These are phyloP conservation scores for Ailuropoda melanoleuca DNA, from an alignment of 2,113 vertebrate genomes.

Conservation along the genomic window DNA sequence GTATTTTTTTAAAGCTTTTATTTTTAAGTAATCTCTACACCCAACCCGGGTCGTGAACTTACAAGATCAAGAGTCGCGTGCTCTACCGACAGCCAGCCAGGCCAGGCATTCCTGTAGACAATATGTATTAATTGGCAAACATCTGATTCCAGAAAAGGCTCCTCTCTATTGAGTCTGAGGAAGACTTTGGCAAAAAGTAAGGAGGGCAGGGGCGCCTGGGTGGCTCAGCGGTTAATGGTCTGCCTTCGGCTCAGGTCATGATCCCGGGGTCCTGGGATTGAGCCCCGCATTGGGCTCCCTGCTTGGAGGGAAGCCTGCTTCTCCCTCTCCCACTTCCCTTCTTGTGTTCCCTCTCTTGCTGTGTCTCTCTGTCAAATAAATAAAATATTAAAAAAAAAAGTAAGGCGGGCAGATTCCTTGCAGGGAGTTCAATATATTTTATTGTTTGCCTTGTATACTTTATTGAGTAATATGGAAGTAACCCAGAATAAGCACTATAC, in stretches of 20 bases:
- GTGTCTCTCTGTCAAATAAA: too few relatives aligned
- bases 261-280: too few relatives aligned
- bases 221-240: too few relatives aligned
- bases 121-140: background rate
- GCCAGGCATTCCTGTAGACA: background rate
- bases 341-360: too few relatives aligned
- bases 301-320: too few relatives aligned
- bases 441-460: background rate
- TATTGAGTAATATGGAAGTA: background rate
- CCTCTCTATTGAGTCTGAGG: background rate
- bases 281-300: too few relatives aligned
- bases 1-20: background rate
- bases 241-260: too few relatives aligned
- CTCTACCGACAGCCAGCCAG: background rate
- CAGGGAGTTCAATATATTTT: background rate
- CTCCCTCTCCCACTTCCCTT: too few relatives aligned
- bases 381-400: background rate
- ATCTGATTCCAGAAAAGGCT: background rate
- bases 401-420: background rate
- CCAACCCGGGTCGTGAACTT: background rate
- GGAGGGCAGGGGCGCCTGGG: background rate
- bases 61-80: background rate
- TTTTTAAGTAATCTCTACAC: background rate
- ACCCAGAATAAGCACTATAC: background rate
- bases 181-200: conserved; percentile 27